Evolutionary conservation across 2,797 vertebrate genomes (phyloP).

Genomic region (Sarcophilus harrisii): DNA sequence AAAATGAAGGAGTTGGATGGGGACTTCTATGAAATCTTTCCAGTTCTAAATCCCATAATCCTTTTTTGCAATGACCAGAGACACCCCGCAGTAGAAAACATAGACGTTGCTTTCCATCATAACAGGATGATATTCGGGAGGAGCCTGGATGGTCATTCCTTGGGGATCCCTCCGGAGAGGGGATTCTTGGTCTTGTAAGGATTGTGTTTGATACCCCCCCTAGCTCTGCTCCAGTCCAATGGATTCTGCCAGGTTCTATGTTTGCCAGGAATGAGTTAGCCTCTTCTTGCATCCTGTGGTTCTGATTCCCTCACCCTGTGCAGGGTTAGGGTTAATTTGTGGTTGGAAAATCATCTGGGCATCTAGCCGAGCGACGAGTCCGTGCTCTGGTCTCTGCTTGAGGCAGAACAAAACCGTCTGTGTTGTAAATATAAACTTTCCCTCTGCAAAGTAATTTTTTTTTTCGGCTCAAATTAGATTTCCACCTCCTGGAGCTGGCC

Average conservation of each 20-base stretch:
- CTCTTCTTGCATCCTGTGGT: conserved; percentile 84
- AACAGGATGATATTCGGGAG: neutral
- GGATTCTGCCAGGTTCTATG: conserved; percentile 72
- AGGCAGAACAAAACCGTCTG: conserved; percentile 84
- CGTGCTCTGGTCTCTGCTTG: conserved; percentile 87
- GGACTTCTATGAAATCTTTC: neutral
- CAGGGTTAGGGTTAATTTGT: conserved; percentile 91
- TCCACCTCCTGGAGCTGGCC: conserved; percentile 18
- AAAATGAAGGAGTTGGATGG: neutral
- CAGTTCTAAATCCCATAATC: neutral
- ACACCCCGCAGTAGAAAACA: neutral
- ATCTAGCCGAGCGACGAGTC: conserved; percentile 89
- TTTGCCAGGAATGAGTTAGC: conserved; percentile 74
- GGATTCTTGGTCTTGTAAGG: neutral
- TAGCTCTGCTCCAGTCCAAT: conserved; percentile 72
- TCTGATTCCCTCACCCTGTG: conserved; percentile 89
- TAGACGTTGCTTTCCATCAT: neutral
- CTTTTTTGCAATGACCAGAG: neutral
- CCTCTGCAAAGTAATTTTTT: conserved; percentile 70
- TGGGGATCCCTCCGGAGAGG: neutral
- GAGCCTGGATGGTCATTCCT: neutral
- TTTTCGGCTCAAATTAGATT: conserved; percentile 20
- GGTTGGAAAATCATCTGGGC: conserved; percentile 90
- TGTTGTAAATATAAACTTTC: conserved; percentile 76
- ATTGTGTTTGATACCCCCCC: neutral